Base-by-base conservation (phyloP, 2,113 vertebrate genomes). In the Cyprinodon tularosa region DNA sequence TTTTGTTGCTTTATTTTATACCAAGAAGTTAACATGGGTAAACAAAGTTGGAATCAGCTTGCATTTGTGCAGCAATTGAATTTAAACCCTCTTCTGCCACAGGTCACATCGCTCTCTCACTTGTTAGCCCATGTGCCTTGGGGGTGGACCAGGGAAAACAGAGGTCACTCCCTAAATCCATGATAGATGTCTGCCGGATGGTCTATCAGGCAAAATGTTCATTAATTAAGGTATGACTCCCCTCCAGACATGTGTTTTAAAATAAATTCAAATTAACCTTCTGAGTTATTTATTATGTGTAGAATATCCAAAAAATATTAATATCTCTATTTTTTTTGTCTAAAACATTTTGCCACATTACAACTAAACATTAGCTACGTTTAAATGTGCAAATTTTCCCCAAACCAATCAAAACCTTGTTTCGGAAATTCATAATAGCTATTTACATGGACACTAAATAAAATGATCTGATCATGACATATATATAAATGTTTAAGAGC, bases 201-300 rank as follows among this genome's bases (percentile, higher is more conserved):
- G 97, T 99, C 85, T 98, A 99, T 83, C 98, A 98, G 90, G 98
- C 98, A 76, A 99, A 99, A 86, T 99, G 98, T 86, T 98, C 98
- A 9, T 93, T 99, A 84, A 99, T 99, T 78, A 99, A 98, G 95
- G 98, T 99, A 92, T 29, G 84, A 72, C 68, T n/a, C 36, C 60
- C 20, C 68, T 20, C 20, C 6, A 44, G 22, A 57, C 0, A 3
- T 77, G 15, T 64, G 47, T 20, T 6, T 20, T 44, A 12, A 64
- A 15, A 13, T n/a, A 44, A 6, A 36, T n/a, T 57, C 4, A 57
- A 40, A 40, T 17, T n/a, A 7, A 10, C 20, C 3, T 14, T 20
- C 14, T 57, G 50, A 57, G 4, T 57, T 57, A n/a, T 57, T 57
- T 57, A 6, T 57, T 7, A n/a, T 57, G 8, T 57, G 10, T 57